Evolutionary conservation across 2,888 invertebrate species (phyloP).

Genomic region (Steinernema hermaphroditum): DNA sequence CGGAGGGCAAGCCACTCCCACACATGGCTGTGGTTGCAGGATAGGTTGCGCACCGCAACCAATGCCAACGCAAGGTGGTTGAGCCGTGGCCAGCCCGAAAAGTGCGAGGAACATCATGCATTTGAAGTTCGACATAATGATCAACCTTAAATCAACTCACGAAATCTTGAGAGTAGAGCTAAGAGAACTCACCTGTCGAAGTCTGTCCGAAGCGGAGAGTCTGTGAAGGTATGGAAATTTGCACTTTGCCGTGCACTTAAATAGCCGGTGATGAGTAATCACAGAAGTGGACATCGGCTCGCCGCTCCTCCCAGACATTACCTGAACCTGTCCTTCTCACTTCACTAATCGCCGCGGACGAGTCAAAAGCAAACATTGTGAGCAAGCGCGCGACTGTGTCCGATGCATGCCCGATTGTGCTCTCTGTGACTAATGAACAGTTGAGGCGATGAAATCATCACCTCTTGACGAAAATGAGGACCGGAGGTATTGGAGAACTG

Average conservation of each 20-base stretch:
- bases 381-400: not conserved
- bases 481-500: no score
- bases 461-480: no score
- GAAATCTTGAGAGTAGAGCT: not conserved
- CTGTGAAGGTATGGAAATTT: not conserved
- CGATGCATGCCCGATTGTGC: not conserved
- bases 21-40: not conserved
- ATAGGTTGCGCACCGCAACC: not conserved
- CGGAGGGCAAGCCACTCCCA: not conserved
- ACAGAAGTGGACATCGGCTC: not conserved
- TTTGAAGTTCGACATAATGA: not conserved
- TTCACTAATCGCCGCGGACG: not conserved
- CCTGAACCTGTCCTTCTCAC: conserved; percentile 11
- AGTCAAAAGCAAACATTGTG: not conserved
- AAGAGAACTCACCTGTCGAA: not conserved
- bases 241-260: not conserved
- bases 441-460: no score
- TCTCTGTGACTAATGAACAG: no score
- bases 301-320: conserved; percentile 5
- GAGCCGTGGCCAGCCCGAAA: not conserved
- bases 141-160: no score
- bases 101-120: not conserved
- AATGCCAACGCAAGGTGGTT: not conserved
- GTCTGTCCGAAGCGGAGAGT: not conserved
- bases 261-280: not conserved